Conservation (phyloP, 2,113 vertebrate genomes). For the Oncorhynchus gorbuscha region DNA sequence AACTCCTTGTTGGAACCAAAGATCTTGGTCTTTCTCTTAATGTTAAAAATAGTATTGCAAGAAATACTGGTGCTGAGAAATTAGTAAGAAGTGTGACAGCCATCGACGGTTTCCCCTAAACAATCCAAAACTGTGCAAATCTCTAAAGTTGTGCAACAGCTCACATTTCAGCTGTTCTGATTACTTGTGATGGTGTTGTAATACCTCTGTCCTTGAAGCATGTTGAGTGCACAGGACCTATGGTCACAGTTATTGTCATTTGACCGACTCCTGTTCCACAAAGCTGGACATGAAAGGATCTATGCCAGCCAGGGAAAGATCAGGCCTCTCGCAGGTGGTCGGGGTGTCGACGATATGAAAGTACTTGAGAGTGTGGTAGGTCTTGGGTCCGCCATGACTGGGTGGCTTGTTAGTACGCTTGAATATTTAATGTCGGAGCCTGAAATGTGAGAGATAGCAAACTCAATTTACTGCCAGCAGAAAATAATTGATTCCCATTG, state of each 20-base stretch:
- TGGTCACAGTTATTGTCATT: constrained; percentile 5
- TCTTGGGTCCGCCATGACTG: constrained; percentile 46
- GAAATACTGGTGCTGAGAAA: too few relatives aligned
- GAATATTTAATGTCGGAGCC: constrained; percentile 52
- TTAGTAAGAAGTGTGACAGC: neutral
- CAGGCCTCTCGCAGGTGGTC: constrained; percentile 48
- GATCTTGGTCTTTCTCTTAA: too few relatives aligned
- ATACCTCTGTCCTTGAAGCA: neutral
- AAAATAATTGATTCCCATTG: constrained; percentile 18
- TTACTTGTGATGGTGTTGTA: neutral
- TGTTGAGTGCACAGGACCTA: neutral
- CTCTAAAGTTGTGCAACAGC: neutral
- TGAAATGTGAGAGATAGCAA: constrained; percentile 31
- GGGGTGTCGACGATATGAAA: constrained; percentile 56
- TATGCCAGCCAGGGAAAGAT: constrained; percentile 54
- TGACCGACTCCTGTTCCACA: constrained; percentile 36
- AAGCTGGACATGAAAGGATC: constrained; percentile 53
- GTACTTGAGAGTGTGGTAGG: constrained; percentile 53
- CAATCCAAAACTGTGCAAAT: too few relatives aligned
- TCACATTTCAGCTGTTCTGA: neutral
- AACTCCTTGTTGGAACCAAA: too few relatives aligned
- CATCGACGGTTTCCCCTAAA: neutral
- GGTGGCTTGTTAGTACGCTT: constrained; percentile 51
- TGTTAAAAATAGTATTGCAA: too few relatives aligned
- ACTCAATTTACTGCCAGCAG: constrained; percentile 16